Base-by-base conservation (phyloP, 2,113 vertebrate species). In the Clarias macrocephalus region DNA sequence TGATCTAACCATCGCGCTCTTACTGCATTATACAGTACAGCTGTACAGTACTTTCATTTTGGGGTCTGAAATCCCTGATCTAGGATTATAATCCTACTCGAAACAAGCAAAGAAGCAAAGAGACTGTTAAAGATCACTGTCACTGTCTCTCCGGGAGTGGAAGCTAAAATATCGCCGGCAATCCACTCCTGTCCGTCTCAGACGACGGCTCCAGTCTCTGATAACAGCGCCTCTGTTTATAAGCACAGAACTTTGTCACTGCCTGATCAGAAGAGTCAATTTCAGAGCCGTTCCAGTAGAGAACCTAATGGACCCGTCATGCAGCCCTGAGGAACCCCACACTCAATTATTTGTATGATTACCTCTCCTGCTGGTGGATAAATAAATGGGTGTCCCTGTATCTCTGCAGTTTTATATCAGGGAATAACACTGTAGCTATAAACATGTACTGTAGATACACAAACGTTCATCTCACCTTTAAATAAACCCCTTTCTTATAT, bases 361-460 rank as follows among this genome's bases (percentile, higher is more conserved):
- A 80, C 87, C 59, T 88, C 82, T 84, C 60, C 37, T 62, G 77
- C 82, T 84, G 72, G 60, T 42, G 81, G 70, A 80, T 76, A 79
- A 87, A 86, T 77, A 79, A 82, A 88, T 88, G 73, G 23, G 52
- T 85, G 77, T 83, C 79, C 84, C 66, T 85, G 82, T 88, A 66
- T 84, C 30, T 83, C 85, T 88, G 82, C 83, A 66, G 85, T 86
- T 87, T 88, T 68, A 73, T 87, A 88, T 90, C 89, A 90, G 89
- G 89, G 82, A 89, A 86, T 88, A 30, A 89, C 81, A 85, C 80
- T 88, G 80, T 90, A 90, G 89, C 80, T 86, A 88, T 77, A 83
- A 88, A 88, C 62, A 88, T 89, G 77, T 83, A 88, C 86, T 86
- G 62, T 88, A 87, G 79, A 85, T 87, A 89, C 73, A 90, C 82